A percentile compares a stretch with the other conserved stretches of the same genome.
These are phyloP conservation scores for Coenobita brevimanus DNA, from an alignment of 1,140 invertebrate species.

Conservation along the genomic window DNA sequence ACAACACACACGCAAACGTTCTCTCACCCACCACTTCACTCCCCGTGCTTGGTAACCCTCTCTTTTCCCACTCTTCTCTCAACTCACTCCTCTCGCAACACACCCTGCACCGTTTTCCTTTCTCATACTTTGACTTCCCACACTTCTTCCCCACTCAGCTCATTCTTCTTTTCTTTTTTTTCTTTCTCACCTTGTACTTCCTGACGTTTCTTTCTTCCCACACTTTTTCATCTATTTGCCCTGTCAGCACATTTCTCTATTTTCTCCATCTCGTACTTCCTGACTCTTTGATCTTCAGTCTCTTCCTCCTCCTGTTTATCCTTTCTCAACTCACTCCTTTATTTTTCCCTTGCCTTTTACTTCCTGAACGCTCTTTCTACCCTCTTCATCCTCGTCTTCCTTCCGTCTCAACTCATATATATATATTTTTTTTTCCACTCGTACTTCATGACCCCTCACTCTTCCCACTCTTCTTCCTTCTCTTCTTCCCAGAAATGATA, in stretches of 20 bases:
- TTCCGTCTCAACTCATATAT: too few species aligned
- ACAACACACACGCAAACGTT: too few species aligned
- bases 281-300: not conserved
- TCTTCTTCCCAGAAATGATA: too few species aligned
- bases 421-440: too few species aligned
- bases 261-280: not conserved
- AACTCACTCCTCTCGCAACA: too few species aligned
- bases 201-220: not conserved
- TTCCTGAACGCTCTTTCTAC: too few species aligned
- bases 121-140: not conserved
- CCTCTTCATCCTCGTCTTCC: not conserved
- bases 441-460: not conserved
- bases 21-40: too few species aligned
- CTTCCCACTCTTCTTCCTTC: not conserved
- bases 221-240: not conserved
- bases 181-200: not conserved
- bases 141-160: not conserved
- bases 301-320: not conserved
- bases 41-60: too few species aligned
- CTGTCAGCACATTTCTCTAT: not conserved
- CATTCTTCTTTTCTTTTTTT: not conserved
- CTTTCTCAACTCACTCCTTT: too few species aligned
- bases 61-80: too few species aligned
- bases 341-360: too few species aligned
- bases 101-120: too few species aligned